phyloP scores from a whole-genome alignment of 2,113 vertebrate species.

The Coreoperca whiteheadi region DNA sequence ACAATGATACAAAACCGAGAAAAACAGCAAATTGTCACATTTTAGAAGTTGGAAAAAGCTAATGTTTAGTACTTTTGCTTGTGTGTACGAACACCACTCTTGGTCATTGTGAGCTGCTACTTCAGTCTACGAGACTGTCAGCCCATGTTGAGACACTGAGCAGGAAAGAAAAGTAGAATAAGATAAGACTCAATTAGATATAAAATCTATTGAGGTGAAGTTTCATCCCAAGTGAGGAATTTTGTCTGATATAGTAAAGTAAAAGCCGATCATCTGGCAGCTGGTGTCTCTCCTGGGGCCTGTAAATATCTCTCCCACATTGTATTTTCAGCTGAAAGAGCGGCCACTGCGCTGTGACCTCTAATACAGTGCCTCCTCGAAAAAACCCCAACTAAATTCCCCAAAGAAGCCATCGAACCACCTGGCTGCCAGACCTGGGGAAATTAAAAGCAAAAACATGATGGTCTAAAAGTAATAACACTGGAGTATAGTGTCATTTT shows the following conservation, averaged over 20 bases:
- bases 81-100: too few species aligned
- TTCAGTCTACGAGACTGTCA: background rate
- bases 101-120: background rate
- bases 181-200: background rate
- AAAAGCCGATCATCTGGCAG: conserved; percentile 13
- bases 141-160: background rate
- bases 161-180: background rate
- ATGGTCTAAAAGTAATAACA: conserved; percentile 6
- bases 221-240: background rate
- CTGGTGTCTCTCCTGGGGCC: conserved; percentile 4
- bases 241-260: background rate
- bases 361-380: background rate
- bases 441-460: conserved; percentile 6
- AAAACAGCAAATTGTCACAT: background rate
- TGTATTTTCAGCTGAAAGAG: conserved; percentile 16
- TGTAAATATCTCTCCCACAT: background rate
- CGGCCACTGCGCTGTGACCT: conserved; percentile 8
- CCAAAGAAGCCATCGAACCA: conserved; percentile 8
- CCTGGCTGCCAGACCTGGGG: background rate
- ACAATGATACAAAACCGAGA: background rate
- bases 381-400: background rate
- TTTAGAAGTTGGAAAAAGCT: background rate
- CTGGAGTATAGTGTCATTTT: background rate
- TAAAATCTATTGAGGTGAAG: conserved; percentile 5
- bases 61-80: background rate